phyloP scores from a whole-genome alignment of 2,888 invertebrate species.

The Scaptomyza tumidula region DNA sequence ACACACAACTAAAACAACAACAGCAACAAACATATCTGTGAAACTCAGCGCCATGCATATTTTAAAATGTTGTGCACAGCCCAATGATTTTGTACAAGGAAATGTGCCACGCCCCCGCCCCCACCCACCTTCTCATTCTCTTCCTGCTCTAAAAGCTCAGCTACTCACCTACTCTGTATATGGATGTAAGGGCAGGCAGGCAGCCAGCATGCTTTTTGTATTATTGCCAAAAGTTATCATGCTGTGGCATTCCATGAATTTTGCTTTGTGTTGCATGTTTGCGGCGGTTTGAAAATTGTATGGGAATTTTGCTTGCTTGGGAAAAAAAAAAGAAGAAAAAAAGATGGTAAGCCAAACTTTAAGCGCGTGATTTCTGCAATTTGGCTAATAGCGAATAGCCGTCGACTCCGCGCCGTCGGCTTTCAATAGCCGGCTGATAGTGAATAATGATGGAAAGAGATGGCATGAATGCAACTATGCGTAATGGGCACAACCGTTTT shows the following conservation, averaged over 20 bases:
- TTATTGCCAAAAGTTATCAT: conserved; percentile 77
- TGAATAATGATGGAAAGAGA: conserved; percentile 55
- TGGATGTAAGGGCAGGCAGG: conserved; percentile 26
- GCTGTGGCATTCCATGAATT: conserved; percentile 56
- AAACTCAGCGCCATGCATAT: conserved; percentile 48
- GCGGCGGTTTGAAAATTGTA: conserved; percentile 53
- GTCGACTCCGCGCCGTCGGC: conserved; percentile 59
- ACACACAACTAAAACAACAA: neutral
- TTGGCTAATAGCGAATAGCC: conserved; percentile 69
- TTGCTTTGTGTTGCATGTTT: conserved; percentile 63
- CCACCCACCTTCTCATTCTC: neutral
- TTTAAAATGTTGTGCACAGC: conserved; percentile 54
- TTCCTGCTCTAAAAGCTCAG: neutral
- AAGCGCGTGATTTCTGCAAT: conserved; percentile 70
- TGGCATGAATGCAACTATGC: conserved; percentile 13
- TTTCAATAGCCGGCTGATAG: conserved; percentile 60
- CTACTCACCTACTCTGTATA: conserved; percentile 18
- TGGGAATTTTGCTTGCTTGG: conserved; percentile 16
- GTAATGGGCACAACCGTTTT: conserved; percentile 28
- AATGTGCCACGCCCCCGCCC: conserved; percentile 17
- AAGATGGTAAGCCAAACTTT: conserved; percentile 44
- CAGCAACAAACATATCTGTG: conserved; percentile 2
- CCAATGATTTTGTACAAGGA: conserved; percentile 51
- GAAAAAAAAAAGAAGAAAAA: neutral
- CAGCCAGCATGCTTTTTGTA: conserved; percentile 62